Percentiles rank a stretch among this genome's conserved stretches.
These are phyloP conservation scores for Acrocephalus arundinaceus DNA, from an alignment of 2,113 vertebrate species.

Conservation along the genomic window DNA sequence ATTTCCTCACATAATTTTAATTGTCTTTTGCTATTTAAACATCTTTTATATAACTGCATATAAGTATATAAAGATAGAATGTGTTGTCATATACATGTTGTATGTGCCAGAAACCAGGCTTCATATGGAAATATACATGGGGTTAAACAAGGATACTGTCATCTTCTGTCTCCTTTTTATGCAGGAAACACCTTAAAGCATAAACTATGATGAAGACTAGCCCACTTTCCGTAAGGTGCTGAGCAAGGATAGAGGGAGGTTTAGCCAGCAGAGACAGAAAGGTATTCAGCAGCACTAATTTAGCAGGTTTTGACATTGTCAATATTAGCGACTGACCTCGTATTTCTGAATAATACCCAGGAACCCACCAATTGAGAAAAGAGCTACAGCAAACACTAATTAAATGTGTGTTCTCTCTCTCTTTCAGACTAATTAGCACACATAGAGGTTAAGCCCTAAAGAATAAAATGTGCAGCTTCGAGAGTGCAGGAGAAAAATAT, in stretches of 20 bases:
- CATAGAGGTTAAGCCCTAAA: background rate
- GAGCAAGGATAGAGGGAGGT: background rate
- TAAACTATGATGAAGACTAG: background rate
- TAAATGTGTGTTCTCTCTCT: background rate
- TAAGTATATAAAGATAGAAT: background rate
- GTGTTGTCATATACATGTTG: background rate
- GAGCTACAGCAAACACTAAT: background rate
- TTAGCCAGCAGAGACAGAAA: background rate
- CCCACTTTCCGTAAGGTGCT: background rate
- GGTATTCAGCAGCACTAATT: background rate
- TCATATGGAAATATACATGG: background rate
- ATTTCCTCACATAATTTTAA: background rate
- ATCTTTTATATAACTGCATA: background rate
- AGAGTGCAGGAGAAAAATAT: background rate
- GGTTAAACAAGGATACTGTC: background rate
- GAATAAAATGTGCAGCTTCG: background rate
- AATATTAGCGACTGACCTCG: background rate
- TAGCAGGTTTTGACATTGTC: background rate
- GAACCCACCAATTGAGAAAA: background rate
- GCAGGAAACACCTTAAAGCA: background rate
- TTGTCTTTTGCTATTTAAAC: background rate
- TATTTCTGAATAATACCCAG: background rate
- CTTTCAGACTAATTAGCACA: conserved; percentile 13
- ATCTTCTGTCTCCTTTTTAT: background rate
- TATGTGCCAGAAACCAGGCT: background rate